Conservation (phyloP, 1,140 invertebrate species). For the Cephus cinctus region DNA sequence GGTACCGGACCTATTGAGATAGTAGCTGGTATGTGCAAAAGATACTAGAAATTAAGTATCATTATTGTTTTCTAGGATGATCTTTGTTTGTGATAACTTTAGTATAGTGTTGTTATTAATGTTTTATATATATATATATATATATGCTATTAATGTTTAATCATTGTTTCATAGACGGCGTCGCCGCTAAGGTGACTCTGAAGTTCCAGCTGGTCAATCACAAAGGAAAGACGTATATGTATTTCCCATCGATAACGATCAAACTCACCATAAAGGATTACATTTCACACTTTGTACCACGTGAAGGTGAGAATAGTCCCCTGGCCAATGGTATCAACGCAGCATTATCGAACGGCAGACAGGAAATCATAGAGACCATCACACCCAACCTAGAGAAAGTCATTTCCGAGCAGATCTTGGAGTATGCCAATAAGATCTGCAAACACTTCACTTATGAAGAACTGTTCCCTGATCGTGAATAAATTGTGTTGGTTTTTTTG, state of each 20-base stretch:
- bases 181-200: conserved; percentile 12
- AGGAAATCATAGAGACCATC: conserved; percentile 33
- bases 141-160: too few relatives aligned
- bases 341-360: conserved; percentile 24
- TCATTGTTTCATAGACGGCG: conserved; percentile 28
- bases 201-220: conserved; percentile 23
- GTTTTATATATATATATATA: too few relatives aligned
- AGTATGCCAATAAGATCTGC: conserved; percentile 32
- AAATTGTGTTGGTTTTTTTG: conserved; percentile 3
- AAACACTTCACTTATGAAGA: conserved; percentile 45
- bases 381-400: conserved; percentile 35
- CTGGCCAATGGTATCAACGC: conserved; percentile 30
- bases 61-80: neutral
- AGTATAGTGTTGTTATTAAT: too few relatives aligned
- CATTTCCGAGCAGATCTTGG: conserved; percentile 30
- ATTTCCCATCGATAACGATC: conserved; percentile 31
- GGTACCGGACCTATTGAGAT: conserved; percentile 36
- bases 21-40: conserved; percentile 22
- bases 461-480: conserved; percentile 42
- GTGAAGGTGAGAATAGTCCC: conserved; percentile 19
- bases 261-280: conserved; percentile 32
- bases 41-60: neutral
- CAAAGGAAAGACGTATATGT: conserved; percentile 27
- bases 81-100: too few relatives aligned
- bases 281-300: conserved; percentile 18